Evolutionary conservation across 2,797 vertebrate species (phyloP).

Genomic region (Phylloscopus collybita): DNA sequence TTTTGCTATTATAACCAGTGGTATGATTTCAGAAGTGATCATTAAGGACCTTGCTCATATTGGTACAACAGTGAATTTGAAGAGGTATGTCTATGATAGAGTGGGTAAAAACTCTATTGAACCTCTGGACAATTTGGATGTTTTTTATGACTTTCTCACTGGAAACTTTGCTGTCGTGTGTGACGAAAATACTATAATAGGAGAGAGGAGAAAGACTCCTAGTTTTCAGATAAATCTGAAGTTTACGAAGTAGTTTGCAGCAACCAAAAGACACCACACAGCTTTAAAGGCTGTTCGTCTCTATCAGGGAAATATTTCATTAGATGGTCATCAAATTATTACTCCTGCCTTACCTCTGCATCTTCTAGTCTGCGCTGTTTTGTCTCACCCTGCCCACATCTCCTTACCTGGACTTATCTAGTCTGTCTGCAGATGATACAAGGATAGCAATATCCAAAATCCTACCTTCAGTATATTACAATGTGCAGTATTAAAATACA

Average conservation of each 20-base stretch:
- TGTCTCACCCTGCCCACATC: background rate
- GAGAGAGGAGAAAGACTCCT: background rate
- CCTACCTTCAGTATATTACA: background rate
- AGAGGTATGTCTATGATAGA: background rate
- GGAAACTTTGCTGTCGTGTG: background rate
- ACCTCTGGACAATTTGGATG: background rate
- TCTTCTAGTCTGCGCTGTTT: background rate
- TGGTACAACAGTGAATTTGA: background rate
- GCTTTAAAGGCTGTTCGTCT: background rate
- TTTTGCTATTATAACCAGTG: background rate
- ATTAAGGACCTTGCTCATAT: background rate
- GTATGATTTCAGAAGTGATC: background rate
- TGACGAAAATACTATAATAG: background rate
- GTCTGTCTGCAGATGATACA: background rate
- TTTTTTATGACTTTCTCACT: background rate
- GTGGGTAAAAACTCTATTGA: background rate
- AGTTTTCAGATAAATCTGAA: background rate
- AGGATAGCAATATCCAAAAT: background rate
- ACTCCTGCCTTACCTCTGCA: rapidly evolving
- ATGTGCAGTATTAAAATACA: background rate
- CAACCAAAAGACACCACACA: background rate
- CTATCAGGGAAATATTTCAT: background rate
- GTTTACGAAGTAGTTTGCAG: background rate
- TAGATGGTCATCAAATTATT: rapidly evolving
- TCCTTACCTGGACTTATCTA: background rate